Conservation (phyloP, 1,140 invertebrate genomes). For the Teleopsis dalmanni region DNA sequence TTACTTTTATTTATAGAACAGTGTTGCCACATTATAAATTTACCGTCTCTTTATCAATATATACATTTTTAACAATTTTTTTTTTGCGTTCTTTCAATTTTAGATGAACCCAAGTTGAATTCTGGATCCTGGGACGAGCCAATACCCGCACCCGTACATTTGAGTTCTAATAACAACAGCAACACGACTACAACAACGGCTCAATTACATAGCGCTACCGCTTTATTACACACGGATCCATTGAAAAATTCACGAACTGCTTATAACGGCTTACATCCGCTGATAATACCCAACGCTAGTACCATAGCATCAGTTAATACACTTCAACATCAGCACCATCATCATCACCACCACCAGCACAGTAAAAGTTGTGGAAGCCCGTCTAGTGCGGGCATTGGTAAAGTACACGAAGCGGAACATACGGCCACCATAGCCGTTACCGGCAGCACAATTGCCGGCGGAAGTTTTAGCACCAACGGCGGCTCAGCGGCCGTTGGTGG, state of each 20-base stretch:
- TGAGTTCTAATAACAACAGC: constrained; percentile 5
- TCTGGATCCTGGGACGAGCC: constrained; percentile 40
- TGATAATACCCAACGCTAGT: constrained; percentile 2
- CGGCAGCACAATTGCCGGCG: constrained; percentile 39
- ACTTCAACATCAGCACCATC: constrained; percentile 20
- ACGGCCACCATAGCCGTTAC: constrained; percentile 6
- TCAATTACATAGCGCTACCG: constrained; percentile 32
- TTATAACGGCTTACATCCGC: constrained; percentile 10
- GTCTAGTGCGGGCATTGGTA: constrained; percentile 7
- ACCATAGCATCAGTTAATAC: constrained; percentile 27
- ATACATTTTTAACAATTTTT: neutral
- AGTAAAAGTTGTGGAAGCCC: constrained; percentile 15
- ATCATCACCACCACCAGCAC: constrained; percentile 18
- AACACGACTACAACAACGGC: constrained; percentile 25
- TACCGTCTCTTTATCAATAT: neutral
- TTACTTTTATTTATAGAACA: neutral
- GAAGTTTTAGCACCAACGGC: constrained; percentile 41
- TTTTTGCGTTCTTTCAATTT: constrained; percentile 1
- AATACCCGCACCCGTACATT: constrained; percentile 10
- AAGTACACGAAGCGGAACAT: constrained; percentile 6
- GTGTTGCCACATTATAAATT: neutral
- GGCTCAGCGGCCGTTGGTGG: constrained; percentile 39
- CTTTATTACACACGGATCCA: constrained; percentile 7
- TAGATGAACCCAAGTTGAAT: constrained; percentile 38
- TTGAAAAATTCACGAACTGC: constrained; percentile 5